Evolutionary conservation across 2,888 invertebrate genomes (phyloP), one percentile per base, ranked within the genome.

Genomic region (Torymus tubicola): DNA sequence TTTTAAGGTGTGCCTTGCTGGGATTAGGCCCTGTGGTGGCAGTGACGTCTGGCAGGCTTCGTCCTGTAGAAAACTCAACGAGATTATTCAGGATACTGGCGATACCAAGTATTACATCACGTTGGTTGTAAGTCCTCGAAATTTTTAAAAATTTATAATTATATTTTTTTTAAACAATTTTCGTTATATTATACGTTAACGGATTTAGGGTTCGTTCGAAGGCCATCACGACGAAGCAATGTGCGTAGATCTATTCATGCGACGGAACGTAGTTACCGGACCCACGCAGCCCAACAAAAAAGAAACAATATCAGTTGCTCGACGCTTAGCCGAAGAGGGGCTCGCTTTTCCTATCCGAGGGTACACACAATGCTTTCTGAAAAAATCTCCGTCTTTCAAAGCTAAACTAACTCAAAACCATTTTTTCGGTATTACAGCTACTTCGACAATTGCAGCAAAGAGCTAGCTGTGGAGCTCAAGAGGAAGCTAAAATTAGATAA

Each of bases 11-110:
- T 94, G 95, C 87, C 88, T 97, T 70, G 93, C 93, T 1, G 95
- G 95, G 21, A 92, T 97, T 12, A 90, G 91, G 31, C 95, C 96
- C 0, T 95, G 95, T 0, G 94, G 95, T 0, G 94, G 93, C 0
- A 91, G 92, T 1, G 84, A 85, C 0, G 92, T 92, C 31, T 95
- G 95, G 95, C 93, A 93, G 0, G 91, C 91, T 0, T 86, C 93
- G 0, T 93, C 95, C 0, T 93, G 93, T 50, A 93, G 94, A 82
- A 93, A 91, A 83, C 91, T 96, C 1, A 91, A 91, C 64, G 92
- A 93, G 14, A 90, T 93, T 2, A 88, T 94, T 1, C 90, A 91
- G 1, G 91, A 90, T 0, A 93, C 93, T 10, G 88, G 91, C 79
- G 77, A 82, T 52, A 84, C 91, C 83, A 84, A 88, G 84, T 86